Base-by-base conservation (phyloP, 2,113 vertebrate genomes). In the Merops nubicus region DNA sequence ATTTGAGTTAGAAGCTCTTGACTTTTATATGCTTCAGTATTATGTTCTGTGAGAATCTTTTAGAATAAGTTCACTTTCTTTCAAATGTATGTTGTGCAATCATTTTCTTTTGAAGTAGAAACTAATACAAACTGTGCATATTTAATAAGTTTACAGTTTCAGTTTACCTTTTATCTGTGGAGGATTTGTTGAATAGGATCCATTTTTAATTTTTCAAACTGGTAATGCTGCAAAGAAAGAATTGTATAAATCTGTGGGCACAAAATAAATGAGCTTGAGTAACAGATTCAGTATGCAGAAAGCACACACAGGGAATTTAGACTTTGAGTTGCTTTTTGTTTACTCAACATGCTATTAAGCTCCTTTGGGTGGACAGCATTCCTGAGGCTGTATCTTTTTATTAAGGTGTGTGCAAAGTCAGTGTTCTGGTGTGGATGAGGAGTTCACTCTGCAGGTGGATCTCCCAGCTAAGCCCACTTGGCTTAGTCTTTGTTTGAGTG, bases 101-200 rank as follows among this genome's bases (percentile, higher is more conserved):
- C 15, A 84, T 86, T 91, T 94, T 67, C 88, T 94, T 96, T 94
- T 96, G 94, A 96, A 96, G 89, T 83, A 73, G 67, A 74, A 91
- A 84, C 75, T 43, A 85, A 96, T 93, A 80, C 59, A 88, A 84
- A 94, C 95, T 91, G 75, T 95, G 88, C 89, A 91, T 96, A 81
- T 94, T 88, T 88, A 79, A 88, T 93, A 74, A 86, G 67, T 94
- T 88, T 96, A 83, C 88, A 85, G 62, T 93, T 84, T 67, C 45
- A 86, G 47, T 96, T 96, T 96, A 96, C 82, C 79, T 88, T 96
- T 94, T 93, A 88, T 95, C 82, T 92, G 67, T 23, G 34, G 51
- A 74, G 47, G 51, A 59, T 83, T 85, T 70, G 50, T 91, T 3
- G 0, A 63, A 86, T 65, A 43, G 62, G 85, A 82, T 67, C 67